phyloP scores from a whole-genome alignment of 2,888 invertebrate species.

The Hyalella azteca region DNA sequence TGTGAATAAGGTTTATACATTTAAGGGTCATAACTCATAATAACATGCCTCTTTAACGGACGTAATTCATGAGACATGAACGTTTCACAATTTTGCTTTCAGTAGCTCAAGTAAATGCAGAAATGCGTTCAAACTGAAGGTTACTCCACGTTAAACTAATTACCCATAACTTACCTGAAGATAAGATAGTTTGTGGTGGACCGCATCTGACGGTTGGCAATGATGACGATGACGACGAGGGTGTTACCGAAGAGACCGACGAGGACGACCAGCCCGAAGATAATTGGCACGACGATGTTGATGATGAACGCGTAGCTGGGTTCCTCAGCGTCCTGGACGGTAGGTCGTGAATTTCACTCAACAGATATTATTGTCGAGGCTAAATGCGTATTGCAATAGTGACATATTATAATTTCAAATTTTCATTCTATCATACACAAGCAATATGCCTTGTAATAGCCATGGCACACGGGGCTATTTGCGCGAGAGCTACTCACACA shows the following conservation, averaged over 20 bases:
- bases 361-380: no score
- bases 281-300: slow-evolving; percentile 61
- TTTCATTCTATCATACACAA: background rate
- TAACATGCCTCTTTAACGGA: no score
- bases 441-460: background rate
- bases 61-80: no score
- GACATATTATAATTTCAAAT: background rate
- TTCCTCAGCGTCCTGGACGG: background rate
- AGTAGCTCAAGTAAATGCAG: no score
- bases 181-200: slow-evolving; percentile 69
- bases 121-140: no score
- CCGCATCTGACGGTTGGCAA: slow-evolving; percentile 67
- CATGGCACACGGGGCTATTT: background rate
- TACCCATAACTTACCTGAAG: no score
- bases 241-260: slow-evolving; percentile 68
- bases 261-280: slow-evolving; percentile 66
- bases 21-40: no score
- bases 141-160: no score
- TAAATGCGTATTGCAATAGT: no score
- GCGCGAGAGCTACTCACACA: background rate
- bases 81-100: no score
- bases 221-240: slow-evolving; percentile 67
- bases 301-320: slow-evolving; percentile 52
- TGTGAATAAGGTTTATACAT: no score
- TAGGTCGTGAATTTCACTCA: background rate